Conservation (phyloP, 2,888 invertebrate genomes). For the Drosophila nr. perissopoda region DNA sequence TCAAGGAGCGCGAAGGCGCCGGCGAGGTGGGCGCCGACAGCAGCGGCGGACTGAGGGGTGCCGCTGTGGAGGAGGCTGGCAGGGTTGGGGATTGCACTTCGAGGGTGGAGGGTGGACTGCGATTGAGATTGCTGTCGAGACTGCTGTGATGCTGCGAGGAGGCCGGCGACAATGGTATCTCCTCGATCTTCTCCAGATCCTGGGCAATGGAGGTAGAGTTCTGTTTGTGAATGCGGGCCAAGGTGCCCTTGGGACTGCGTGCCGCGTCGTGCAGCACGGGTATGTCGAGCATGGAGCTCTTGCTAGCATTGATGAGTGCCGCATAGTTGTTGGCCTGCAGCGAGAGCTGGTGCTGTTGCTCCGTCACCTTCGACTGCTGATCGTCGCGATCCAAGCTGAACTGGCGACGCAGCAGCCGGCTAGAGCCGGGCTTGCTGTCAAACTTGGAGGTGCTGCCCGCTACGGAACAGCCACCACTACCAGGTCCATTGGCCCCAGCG, state of each 20-base stretch:
- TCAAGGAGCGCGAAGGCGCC: slow-evolving; percentile 77
- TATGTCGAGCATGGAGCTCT: slow-evolving; percentile 82
- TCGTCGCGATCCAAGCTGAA: slow-evolving; percentile 90
- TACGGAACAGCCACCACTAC: slow-evolving; percentile 65
- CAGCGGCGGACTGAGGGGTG: slow-evolving; percentile 58
- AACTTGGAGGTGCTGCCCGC: slow-evolving; percentile 68
- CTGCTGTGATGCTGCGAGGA: slow-evolving; percentile 85
- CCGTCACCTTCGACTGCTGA: slow-evolving; percentile 77
- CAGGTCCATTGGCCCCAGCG: slow-evolving; percentile 64
- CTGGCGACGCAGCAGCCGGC: slow-evolving; percentile 87
- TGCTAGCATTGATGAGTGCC: slow-evolving; percentile 63
- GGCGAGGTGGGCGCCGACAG: slow-evolving; percentile 80
- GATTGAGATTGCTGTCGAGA: slow-evolving; percentile 83
- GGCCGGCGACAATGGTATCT: slow-evolving; percentile 87
- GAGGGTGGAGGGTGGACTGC: slow-evolving; percentile 83
- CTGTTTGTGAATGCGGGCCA: slow-evolving; percentile 87
- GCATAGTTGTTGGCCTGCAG: slow-evolving; percentile 71
- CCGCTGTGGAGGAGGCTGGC: slow-evolving; percentile 20
- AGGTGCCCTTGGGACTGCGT: slow-evolving; percentile 80
- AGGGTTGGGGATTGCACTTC: slow-evolving; percentile 75
- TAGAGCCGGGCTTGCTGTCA: slow-evolving; percentile 84
- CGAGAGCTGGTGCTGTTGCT: slow-evolving; percentile 75
- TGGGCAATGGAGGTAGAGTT: slow-evolving; percentile 89
- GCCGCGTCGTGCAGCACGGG: slow-evolving; percentile 83
- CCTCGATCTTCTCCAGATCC: slow-evolving; percentile 90